Conservation (phyloP, 2,888 invertebrate species). For the Hydroisotoma schaefferi region DNA sequence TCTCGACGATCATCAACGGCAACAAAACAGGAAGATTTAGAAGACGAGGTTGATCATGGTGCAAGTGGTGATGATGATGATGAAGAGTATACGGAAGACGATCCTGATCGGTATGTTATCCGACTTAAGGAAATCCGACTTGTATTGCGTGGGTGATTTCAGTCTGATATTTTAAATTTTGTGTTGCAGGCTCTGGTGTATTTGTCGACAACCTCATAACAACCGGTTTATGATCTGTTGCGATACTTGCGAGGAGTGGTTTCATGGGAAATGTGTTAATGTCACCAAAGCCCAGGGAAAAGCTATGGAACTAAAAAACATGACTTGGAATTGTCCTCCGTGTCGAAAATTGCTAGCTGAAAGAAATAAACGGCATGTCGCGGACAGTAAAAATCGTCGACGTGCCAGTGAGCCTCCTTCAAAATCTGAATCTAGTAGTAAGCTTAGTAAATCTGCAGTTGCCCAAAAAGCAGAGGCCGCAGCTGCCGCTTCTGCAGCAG, state of each 20-base stretch:
- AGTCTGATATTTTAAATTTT: not conserved
- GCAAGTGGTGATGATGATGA: conserved; percentile 25
- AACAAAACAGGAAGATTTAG: not conserved
- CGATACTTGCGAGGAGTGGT: conserved; percentile 94
- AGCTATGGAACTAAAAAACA: conserved; percentile 80
- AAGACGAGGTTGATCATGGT: conserved; percentile 10
- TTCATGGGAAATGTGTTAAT: conserved; percentile 94
- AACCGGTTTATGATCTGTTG: conserved; percentile 97
- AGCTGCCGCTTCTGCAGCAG: conserved; percentile 24
- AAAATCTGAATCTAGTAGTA: not conserved
- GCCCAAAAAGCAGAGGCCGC: conserved; percentile 27
- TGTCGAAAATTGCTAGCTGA: conserved; percentile 60
- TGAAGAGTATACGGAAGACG: conserved; percentile 51
- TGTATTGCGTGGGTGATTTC: not conserved
- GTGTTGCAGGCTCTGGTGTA: conserved; percentile 81
- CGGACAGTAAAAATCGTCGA: conserved; percentile 7
- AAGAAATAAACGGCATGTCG: conserved; percentile 48
- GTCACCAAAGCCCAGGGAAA: conserved; percentile 82
- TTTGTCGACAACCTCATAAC: conserved; percentile 90
- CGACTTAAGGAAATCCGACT: not conserved
- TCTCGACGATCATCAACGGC: not conserved
- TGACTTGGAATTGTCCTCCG: conserved; percentile 85
- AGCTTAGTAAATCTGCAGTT: conserved; percentile 9
- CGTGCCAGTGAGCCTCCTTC: not conserved
- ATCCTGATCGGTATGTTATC: conserved; percentile 43